Evolutionary conservation across 2,113 vertebrate species (phyloP), one percentile per base, ranked within the genome.

Genomic region (Uria lomvia): DNA sequence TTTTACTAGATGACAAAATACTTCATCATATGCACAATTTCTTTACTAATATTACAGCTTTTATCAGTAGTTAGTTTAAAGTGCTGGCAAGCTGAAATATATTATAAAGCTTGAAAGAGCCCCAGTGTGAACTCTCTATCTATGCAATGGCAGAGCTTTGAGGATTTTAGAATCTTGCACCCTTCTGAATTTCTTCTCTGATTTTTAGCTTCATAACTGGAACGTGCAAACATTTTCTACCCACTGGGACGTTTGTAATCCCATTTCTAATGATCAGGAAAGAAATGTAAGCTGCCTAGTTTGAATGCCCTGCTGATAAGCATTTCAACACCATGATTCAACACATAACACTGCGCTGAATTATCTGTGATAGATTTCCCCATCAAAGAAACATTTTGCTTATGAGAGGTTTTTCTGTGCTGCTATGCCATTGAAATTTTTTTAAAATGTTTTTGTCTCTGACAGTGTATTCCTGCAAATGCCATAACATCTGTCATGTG

Each of bases 121-220:
- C 67, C n/a, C 15, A 49, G 56, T 91, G 22, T 8, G 56, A 78
- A 88, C 68, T 75, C 30, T 59, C 47, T 43, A 2, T 82, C 49
- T 90, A 4, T 66, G n/a, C 47, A 74, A 4, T 43, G 60, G 50
- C 40, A 78, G 47, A 74, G 56, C 72, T 86, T 42, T 24, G 79
- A 86, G 52, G 62, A 63, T 95, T 93, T 91, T 75, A 53, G 55
- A 85, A 34, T 89, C 45, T 88, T 88, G 12, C 12, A 36, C n/a
- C 43, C 66, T 92, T 94, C 91, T 87, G 90, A 81, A 84, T 87
- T 72, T 63, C 42, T 77, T 92, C 84, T 83, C 90, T 96, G 92
- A 91, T 94, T 89, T 90, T 94, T 87, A 65, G 43, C 32, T 92
- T 88, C 32, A 1, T 55, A 72, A 95, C 24, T 67, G 65, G 73